Percentiles rank a stretch among this genome's conserved stretches.
phyloP scores from a whole-genome alignment of 2,113 vertebrate species.

The Xiphophorus maculatus region DNA sequence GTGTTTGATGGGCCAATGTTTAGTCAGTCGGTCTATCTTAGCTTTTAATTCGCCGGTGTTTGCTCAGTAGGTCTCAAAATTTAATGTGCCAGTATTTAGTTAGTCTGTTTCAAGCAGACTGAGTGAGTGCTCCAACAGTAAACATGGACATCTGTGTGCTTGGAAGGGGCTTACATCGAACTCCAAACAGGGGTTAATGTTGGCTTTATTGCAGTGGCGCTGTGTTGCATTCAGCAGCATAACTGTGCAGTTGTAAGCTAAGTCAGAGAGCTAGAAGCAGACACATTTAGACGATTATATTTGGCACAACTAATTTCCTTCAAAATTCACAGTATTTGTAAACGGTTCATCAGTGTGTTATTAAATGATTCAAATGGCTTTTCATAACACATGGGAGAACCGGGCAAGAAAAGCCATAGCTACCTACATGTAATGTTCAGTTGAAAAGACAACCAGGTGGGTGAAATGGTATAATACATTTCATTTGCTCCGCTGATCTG shows the following conservation, averaged over 20 bases:
- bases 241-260: not conserved
- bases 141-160: constrained; percentile 23
- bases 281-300: not conserved
- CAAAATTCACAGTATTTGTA: no score
- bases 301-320: not conserved
- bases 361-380: no score
- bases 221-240: not conserved
- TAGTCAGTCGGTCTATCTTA: constrained; percentile 25
- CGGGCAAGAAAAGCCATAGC: no score
- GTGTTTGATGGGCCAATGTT: constrained; percentile 47
- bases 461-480: no score
- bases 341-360: no score
- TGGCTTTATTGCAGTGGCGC: not conserved
- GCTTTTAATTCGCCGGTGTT: constrained; percentile 44
- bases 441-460: no score
- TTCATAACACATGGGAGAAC: no score
- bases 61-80: constrained; percentile 48
- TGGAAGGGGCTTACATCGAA: not conserved
- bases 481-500: no score
- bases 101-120: constrained; percentile 36
- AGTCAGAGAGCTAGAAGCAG: not conserved
- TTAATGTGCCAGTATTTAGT: constrained; percentile 41
- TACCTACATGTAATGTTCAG: no score
- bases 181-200: not conserved
- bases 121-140: constrained; percentile 16